Percentiles rank a stretch among this genome's conserved stretches.
Conservation (phyloP, 1,140 invertebrate genomes). For the Zaprionus tsacasi region DNA sequence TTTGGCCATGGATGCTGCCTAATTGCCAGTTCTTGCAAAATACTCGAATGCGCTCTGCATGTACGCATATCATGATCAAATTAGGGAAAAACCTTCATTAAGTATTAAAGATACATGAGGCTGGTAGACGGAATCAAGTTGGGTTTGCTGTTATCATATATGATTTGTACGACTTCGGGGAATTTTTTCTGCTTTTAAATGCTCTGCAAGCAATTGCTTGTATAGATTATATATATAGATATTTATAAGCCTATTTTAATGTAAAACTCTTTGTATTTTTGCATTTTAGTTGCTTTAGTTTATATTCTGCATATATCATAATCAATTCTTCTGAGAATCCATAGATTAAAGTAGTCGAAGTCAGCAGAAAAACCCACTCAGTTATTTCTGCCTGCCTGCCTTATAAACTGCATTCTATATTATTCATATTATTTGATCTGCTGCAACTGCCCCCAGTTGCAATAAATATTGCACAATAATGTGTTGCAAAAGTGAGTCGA, state of each 20-base stretch:
- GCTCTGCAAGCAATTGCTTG: too few relatives aligned
- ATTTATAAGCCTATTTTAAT: too few relatives aligned
- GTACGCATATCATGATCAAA: background rate
- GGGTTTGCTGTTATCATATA: background rate
- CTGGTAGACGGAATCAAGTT: background rate
- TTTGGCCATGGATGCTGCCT: conserved; percentile 36
- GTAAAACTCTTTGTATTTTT: too few relatives aligned
- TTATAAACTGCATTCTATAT: background rate
- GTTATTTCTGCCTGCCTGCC: background rate
- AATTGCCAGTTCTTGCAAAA: background rate
- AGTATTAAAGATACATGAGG: background rate
- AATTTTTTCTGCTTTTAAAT: too few relatives aligned
- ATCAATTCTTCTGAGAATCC: too few relatives aligned
- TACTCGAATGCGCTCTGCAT: background rate
- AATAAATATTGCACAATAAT: conserved; percentile 43
- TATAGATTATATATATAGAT: too few relatives aligned
- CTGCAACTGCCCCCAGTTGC: conserved; percentile 9
- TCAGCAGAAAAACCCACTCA: background rate
- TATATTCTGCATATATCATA: too few relatives aligned
- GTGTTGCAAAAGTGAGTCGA: conserved; percentile 17
- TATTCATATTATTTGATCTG: conserved; percentile 12
- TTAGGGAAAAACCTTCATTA: background rate
- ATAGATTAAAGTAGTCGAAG: too few relatives aligned
- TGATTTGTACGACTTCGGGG: too few relatives aligned
- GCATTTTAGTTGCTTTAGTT: too few relatives aligned